Percentiles rank a stretch among this genome's conserved stretches.
These are phyloP conservation scores for Gymnogyps californianus DNA, from an alignment of 2,113 vertebrate genomes.

Conservation along the genomic window DNA sequence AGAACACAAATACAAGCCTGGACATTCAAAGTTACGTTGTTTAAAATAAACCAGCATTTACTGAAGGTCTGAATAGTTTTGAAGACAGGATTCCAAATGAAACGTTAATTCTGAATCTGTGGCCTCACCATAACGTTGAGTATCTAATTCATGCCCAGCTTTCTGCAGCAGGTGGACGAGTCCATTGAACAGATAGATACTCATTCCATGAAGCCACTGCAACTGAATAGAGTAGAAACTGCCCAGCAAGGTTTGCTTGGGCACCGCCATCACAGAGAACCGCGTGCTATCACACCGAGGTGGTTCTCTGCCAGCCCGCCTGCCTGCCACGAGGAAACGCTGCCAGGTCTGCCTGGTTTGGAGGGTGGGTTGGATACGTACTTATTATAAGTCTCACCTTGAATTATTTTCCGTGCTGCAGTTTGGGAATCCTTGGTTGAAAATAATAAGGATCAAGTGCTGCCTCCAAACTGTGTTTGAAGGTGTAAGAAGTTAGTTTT, in stretches of 20 bases:
- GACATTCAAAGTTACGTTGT: not conserved
- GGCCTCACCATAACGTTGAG: fast-evolving
- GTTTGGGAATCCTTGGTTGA: not conserved
- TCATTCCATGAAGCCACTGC: fast-evolving
- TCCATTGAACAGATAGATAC: not conserved
- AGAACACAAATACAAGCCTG: not conserved
- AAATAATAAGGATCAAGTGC: fast-evolving
- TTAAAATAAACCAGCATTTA: not conserved
- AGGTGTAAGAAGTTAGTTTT: not conserved
- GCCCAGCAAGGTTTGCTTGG: fast-evolving
- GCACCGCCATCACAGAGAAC: fast-evolving
- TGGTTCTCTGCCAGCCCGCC: not conserved
- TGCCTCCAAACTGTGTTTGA: not conserved
- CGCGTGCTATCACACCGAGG: fast-evolving
- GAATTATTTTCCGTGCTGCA: not conserved
- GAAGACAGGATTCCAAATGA: not conserved
- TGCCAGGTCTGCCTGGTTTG: not conserved
- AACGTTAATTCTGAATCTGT: not conserved
- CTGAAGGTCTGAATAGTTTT: not conserved
- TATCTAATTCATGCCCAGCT: not conserved
- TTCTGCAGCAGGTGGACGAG: not conserved
- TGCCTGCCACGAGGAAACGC: not conserved
- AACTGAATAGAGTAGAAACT: not conserved
- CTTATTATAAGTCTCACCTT: not conserved
- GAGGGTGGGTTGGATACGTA: fast-evolving